Evolutionary conservation across 2,113 vertebrate genomes (phyloP).

Genomic region (Chloebia gouldiae): DNA sequence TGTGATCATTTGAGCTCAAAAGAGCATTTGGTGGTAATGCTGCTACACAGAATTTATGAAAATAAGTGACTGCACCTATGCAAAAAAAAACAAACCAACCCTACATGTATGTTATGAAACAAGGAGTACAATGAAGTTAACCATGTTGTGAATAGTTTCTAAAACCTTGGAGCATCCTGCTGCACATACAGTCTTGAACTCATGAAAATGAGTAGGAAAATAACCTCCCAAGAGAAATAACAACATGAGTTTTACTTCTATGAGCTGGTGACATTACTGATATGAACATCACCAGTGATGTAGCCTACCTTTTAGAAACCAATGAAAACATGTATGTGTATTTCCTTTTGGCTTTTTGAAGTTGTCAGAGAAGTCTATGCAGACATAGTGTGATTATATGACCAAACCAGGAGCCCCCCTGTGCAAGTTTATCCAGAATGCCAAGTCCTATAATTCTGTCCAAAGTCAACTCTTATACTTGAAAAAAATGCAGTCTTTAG

Average conservation of each 20-base stretch:
- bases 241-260: neutral
- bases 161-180: neutral
- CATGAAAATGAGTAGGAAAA: neutral
- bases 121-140: neutral
- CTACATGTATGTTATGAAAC: fast-evolving
- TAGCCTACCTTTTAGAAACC: neutral
- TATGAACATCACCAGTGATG: neutral
- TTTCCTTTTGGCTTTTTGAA: neutral
- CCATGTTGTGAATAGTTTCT: neutral
- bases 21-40: neutral
- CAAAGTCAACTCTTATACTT: neutral
- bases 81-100: neutral
- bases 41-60: neutral
- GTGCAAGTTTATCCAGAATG: neutral
- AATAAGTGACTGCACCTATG: neutral
- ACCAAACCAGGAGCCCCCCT: neutral
- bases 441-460: neutral
- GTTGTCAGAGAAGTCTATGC: neutral
- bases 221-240: neutral
- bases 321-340: neutral
- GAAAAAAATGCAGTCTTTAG: neutral
- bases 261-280: neutral
- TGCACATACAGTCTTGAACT: neutral
- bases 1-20: neutral
- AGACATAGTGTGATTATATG: neutral